phyloP scores from a whole-genome alignment of 1,140 invertebrate genomes.

The Druon quercuslanigerum region DNA sequence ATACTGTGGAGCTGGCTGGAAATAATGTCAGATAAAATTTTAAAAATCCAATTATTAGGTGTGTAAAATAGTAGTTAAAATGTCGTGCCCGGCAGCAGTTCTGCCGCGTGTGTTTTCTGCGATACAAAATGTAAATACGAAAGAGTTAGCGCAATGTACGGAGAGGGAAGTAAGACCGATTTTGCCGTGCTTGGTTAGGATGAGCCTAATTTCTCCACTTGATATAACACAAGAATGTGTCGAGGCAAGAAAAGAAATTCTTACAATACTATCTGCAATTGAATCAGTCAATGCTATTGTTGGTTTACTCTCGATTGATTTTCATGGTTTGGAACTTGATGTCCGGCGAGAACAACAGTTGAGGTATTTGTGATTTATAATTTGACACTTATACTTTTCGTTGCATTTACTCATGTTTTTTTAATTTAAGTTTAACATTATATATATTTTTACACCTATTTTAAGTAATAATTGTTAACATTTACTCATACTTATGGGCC shows the following conservation, averaged over 20 bases:
- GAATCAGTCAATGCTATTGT: constrained; percentile 97
- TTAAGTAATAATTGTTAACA: background rate
- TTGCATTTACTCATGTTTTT: constrained; percentile 3
- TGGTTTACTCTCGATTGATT: constrained; percentile 94
- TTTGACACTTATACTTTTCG: background rate
- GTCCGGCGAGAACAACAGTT: constrained; percentile 95
- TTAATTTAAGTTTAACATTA: background rate
- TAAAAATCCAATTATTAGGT: background rate
- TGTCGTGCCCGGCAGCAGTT: constrained; percentile 71
- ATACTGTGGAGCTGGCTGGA: background rate
- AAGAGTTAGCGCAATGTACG: constrained; percentile 81
- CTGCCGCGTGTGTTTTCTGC: constrained; percentile 83
- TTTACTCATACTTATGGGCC: background rate
- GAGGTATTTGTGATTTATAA: constrained; percentile 76
- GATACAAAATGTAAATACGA: constrained; percentile 87
- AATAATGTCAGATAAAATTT: background rate
- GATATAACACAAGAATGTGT: constrained; percentile 90
- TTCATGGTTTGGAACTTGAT: constrained; percentile 93
- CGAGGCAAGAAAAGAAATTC: constrained; percentile 89
- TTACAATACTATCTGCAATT: constrained; percentile 91
- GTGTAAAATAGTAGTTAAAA: constrained; percentile 40
- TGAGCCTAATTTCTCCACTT: constrained; percentile 92
- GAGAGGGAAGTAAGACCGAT: constrained; percentile 89
- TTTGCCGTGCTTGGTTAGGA: constrained; percentile 92
- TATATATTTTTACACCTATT: too few relatives aligned